Conservation (phyloP, 2,113 vertebrate species). For the Toxotes jaculatrix region DNA sequence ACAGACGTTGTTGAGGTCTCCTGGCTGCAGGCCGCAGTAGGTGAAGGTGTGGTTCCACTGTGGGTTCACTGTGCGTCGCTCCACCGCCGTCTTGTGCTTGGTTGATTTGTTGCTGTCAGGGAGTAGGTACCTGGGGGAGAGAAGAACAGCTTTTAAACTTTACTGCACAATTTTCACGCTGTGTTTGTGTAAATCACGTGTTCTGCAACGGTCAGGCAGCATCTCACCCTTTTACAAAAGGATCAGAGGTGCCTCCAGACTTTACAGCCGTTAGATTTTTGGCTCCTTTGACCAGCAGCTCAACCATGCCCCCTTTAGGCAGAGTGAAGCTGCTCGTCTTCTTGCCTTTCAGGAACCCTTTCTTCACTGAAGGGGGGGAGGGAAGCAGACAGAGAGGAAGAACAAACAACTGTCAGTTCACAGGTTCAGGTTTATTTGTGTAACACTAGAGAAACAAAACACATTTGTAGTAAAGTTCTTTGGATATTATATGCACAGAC, state of each 20-base stretch:
- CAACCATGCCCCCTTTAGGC: slow-evolving; percentile 92
- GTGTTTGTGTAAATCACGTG: background rate
- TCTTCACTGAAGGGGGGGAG: slow-evolving; percentile 85
- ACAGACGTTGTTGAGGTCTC: slow-evolving; percentile 91
- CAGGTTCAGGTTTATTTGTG: background rate
- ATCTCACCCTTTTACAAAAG: slow-evolving; percentile 96
- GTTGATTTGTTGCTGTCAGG: slow-evolving; percentile 95
- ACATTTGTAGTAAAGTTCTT: background rate
- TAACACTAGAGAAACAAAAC: background rate
- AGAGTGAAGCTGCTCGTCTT: slow-evolving; percentile 85
- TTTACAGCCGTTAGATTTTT: slow-evolving; percentile 97
- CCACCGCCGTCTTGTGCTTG: slow-evolving; percentile 95
- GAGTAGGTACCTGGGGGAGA: slow-evolving; percentile 89
- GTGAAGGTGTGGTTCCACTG: slow-evolving; percentile 96
- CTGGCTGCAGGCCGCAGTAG: slow-evolving; percentile 90
- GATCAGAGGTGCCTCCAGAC: slow-evolving; percentile 94
- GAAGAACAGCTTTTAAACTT: background rate
- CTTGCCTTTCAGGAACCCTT: slow-evolving; percentile 89
- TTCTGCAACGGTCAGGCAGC: background rate
- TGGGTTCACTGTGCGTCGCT: slow-evolving; percentile 93
- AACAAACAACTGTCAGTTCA: background rate
- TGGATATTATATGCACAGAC: background rate
- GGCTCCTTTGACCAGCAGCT: slow-evolving; percentile 96
- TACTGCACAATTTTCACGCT: background rate
- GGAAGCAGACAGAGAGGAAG: background rate